Conservation (phyloP, 2,888 invertebrate genomes). For the Himalopsyche tibetana region DNA sequence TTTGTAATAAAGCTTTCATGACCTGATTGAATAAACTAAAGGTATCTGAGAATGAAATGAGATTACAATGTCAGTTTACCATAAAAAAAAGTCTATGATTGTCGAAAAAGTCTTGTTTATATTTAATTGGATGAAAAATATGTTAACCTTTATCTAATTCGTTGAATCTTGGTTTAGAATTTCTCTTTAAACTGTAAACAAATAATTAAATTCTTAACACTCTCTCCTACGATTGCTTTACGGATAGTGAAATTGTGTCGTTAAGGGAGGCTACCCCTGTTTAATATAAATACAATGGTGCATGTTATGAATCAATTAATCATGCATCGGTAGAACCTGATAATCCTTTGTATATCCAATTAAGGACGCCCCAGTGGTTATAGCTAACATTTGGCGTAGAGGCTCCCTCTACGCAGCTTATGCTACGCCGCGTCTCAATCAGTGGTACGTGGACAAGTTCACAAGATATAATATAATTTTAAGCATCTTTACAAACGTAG, state of each 20-base stretch:
- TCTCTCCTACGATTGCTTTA: neutral
- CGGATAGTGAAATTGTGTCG: neutral
- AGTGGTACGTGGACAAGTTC: neutral
- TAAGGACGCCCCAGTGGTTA: constrained; percentile 38
- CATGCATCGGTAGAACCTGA: constrained; percentile 18
- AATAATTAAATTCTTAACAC: neutral
- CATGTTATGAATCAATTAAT: constrained; percentile 55
- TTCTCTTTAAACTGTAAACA: too few species aligned
- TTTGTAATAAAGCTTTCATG: too few species aligned
- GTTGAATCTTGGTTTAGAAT: too few species aligned
- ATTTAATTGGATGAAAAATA: too few species aligned
- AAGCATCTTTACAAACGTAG: too few species aligned
- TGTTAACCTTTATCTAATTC: too few species aligned
- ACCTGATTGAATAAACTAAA: too few species aligned
- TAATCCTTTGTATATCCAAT: constrained; percentile 54
- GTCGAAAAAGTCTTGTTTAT: too few species aligned
- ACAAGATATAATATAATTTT: too few species aligned
- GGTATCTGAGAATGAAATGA: too few species aligned
- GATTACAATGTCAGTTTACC: too few species aligned
- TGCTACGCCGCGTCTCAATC: neutral
- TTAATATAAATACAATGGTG: constrained; percentile 35
- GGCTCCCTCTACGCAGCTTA: neutral
- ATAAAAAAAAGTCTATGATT: too few species aligned
- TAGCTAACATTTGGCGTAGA: constrained; percentile 45
- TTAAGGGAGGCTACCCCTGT: neutral